Base-by-base conservation (phyloP, 37 sponge, comb jelly and placozoan genomes). In the Spongia lamella region DNA sequence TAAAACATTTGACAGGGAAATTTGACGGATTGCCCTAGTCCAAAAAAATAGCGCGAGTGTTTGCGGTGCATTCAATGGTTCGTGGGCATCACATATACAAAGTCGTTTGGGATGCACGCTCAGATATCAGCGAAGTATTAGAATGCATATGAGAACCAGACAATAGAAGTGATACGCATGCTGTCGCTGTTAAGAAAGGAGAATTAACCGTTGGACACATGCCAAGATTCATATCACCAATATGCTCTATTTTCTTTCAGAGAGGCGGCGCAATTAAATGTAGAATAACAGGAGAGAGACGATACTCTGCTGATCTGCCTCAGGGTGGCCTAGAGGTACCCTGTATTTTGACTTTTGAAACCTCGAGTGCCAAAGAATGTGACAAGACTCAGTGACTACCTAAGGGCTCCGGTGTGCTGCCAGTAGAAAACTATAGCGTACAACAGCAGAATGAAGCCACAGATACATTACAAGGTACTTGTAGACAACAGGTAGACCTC, bases 161-260 rank as follows among this genome's bases (percentile, higher is more conserved):
- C 58, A 71, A 71, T 59, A 53, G 55, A 16, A 53, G 57, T 15
- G 73, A 71, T 36, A 16, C 24, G 26, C 55, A 56, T 71, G 73
- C 73, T 71, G 73, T 71, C 15, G 22, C 13, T 26, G 73, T 71
- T 14, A 32, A 27, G 58, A 71, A 57, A 21, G 58, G 59, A 17
- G 73, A 59, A 15, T 20, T 16, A 16, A 58, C 55, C 32, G 57
- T 71, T 25, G 73, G 73, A 14, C 57, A 71, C 32, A 32, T 71
- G 9, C 57, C 73, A 26, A 53, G 73, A 25, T 31, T 17, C 35
- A 55, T 71, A 29, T 71, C 73, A 29, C 57, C 55, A 15, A 15
- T 55, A 9, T 71, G 55, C 73, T 71, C 30, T 55, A 32, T 55
- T 25, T 71, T 71, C 57, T 19, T 71, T 65, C 39, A 40, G 11